These are phyloP conservation scores for Mus caroli DNA, from an alignment of 2,797 vertebrate species.

Conservation along the genomic window DNA sequence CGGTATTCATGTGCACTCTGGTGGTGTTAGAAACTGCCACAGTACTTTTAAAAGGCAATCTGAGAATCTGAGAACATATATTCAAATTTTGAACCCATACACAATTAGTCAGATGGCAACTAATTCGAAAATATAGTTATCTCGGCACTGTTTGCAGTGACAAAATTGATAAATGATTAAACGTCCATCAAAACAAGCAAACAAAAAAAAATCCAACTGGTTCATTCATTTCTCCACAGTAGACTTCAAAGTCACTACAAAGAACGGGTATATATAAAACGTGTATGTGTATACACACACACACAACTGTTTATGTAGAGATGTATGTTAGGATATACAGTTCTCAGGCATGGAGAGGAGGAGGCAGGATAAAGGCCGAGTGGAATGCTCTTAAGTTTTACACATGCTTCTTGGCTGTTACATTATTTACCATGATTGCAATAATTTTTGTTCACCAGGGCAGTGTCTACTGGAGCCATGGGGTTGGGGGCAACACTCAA, in stretches of 20 bases:
- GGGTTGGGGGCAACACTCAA: background rate
- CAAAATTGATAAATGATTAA: background rate
- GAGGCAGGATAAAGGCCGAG: background rate
- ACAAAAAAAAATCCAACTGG: background rate
- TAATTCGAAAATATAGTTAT: background rate
- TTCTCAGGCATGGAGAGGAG: background rate
- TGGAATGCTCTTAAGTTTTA: background rate
- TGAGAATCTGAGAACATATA: background rate
- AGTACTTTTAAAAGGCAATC: background rate
- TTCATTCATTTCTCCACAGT: background rate
- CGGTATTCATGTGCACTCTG: background rate
- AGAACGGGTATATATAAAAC: background rate
- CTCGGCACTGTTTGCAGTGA: background rate
- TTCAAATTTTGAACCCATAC: constrained; percentile 21
- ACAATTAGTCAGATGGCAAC: background rate
- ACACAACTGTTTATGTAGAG: background rate
- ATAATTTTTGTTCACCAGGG: background rate
- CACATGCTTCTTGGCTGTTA: background rate
- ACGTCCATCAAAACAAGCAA: background rate
- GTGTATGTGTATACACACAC: too few relatives aligned
- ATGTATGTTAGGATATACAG: background rate
- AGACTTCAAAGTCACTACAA: background rate
- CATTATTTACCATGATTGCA: background rate
- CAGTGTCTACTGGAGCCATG: background rate
- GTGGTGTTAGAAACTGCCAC: background rate